Evolutionary conservation across 1,140 invertebrate genomes (phyloP), one percentile per base, ranked within the genome.

Genomic region (Pentalonia nigronervosa): DNA sequence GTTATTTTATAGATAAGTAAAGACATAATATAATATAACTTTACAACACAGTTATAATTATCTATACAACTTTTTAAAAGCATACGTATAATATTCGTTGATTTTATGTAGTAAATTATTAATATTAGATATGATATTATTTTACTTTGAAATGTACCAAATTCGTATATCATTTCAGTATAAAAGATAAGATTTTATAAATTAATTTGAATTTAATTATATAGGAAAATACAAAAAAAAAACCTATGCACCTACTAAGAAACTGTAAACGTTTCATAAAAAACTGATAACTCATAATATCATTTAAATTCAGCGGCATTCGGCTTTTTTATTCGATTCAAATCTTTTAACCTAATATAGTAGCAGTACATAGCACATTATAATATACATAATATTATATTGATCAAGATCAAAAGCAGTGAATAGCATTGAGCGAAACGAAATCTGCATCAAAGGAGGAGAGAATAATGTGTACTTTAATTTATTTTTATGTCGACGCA

Each of bases 401-500:
- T 84, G 41, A 86, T 45, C 41, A 4, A 9, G 87, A 88, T 88
- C 20, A 88, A 88, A 50, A 88, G n/a, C 21, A 88, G 47, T 21
- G 34, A 88, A 88, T 88, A 41, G 50, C 53, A 88, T 50, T 34
- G 47, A 34, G 30, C 20, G 20, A 88, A 88, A 50, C n/a, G 48
- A 89, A 56, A 56, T 89, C 48, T 34, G 48, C 87, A 50, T 89
- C 7, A 53, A 88, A 53, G 30, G n/a, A 21, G 36, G n/a, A 20
- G 47, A 14, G 41, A 1, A 41, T 41, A 88, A n/a, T 23, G 3
- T 53, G n/a, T 34, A 89, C 34, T 56, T 53, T 50, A 53, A 89
- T 89, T 89, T 89, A 89, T 89, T 53, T 89, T 89, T 53, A 89
- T 89, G 9, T 34, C 36, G 36, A 60, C 45, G 36, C 89, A 60